These are phyloP conservation scores for Agelastica alni DNA, from an alignment of 2,888 invertebrate genomes.

Conservation along the genomic window DNA sequence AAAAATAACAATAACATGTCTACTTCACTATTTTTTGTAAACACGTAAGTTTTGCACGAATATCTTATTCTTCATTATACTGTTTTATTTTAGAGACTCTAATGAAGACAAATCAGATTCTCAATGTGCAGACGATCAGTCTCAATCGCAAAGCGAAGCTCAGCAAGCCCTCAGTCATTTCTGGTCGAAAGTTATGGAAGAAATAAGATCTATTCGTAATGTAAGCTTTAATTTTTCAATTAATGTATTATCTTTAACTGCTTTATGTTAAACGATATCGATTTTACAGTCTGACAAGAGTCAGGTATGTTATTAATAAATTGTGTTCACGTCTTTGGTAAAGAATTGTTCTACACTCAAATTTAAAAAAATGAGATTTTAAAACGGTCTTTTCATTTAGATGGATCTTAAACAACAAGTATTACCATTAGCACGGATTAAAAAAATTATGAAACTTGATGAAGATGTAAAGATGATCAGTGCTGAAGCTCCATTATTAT, in stretches of 20 bases:
- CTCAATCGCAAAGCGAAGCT: conserved; percentile 65
- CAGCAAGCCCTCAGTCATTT: conserved; percentile 74
- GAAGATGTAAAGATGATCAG: conserved; percentile 99
- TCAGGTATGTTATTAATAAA: no score
- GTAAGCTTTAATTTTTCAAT: no score
- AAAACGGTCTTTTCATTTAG: no score
- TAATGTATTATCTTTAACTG: no score
- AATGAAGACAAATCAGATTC: conserved; percentile 50
- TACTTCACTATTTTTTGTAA: conserved; percentile 71
- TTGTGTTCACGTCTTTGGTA: no score
- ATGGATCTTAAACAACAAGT: conserved; percentile 90
- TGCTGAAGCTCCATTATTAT: conserved; percentile 95
- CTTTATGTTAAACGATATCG: no score
- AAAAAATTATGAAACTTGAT: conserved; percentile 99
- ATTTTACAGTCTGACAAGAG: no score
- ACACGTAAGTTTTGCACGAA: conserved; percentile 66
- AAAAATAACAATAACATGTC: conserved; percentile 32
- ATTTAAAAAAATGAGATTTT: no score
- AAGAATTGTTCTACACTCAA: no score
- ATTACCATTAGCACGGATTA: conserved; percentile 93
- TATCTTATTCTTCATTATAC: background rate
- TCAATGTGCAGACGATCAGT: conserved; percentile 49
- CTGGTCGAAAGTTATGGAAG: conserved; percentile 82
- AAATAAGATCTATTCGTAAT: conserved; percentile 74
- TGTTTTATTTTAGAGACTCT: conserved; percentile 27